These are phyloP conservation scores for Drosophila prostipennis DNA, from an alignment of 2,888 invertebrate genomes.

Conservation along the genomic window DNA sequence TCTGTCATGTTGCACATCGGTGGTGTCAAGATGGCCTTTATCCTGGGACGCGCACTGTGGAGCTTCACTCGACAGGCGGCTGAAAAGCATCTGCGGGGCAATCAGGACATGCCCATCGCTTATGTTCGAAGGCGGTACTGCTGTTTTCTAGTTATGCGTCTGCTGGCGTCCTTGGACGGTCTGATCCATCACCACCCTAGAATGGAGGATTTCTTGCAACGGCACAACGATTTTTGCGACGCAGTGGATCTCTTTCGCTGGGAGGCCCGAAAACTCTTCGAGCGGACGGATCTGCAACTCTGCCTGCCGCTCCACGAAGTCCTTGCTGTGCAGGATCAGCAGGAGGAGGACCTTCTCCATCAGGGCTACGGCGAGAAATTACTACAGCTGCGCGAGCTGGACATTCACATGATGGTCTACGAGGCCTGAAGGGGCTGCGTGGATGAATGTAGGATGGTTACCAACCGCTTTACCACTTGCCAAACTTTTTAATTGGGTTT, in stretches of 20 bases:
- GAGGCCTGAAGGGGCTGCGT: constrained; percentile 14
- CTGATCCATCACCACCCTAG: constrained; percentile 16
- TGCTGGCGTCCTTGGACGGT: constrained; percentile 74
- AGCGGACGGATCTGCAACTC: constrained; percentile 69
- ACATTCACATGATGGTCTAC: constrained; percentile 51
- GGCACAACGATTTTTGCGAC: constrained; percentile 58
- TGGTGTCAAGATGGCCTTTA: constrained; percentile 40
- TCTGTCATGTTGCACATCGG: constrained; percentile 37
- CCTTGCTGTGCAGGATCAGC: constrained; percentile 60
- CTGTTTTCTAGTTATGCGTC: constrained; percentile 79
- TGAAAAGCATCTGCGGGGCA: background rate
- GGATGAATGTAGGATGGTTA: constrained; percentile 14
- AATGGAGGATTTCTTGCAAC: background rate
- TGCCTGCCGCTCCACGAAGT: constrained; percentile 69
- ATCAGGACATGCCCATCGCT: constrained; percentile 23
- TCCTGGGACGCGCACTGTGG: constrained; percentile 39
- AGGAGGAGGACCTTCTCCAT: constrained; percentile 53
- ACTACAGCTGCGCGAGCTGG: constrained; percentile 39
- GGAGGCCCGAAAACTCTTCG: constrained; percentile 75
- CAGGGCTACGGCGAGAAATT: constrained; percentile 48
- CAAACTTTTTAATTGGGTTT: constrained; percentile 73
- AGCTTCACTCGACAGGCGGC: constrained; percentile 16
- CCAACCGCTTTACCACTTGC: constrained; percentile 30
- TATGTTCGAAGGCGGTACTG: constrained; percentile 78
- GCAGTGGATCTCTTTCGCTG: constrained; percentile 78